Base-by-base conservation (phyloP, 2,888 invertebrate species). In the Acleris literana region DNA sequence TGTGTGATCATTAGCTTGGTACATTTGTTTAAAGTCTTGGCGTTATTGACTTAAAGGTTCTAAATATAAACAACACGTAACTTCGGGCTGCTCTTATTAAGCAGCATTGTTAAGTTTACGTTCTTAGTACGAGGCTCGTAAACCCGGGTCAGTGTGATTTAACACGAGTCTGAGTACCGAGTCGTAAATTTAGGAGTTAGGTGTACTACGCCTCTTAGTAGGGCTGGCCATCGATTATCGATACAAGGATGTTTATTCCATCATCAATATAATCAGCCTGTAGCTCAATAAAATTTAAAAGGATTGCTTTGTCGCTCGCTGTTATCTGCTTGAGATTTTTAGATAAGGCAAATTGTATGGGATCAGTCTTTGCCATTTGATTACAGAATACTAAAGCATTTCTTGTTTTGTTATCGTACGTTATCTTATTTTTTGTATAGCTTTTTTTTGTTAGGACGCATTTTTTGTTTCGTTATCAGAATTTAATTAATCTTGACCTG, bases 151-250 rank as follows among this genome's bases (percentile, higher is more conserved):
- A 66, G 62, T 56, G 29, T 56, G 66, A 66, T 66, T 66, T 66
- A 62, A 46, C 57, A 33, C 53, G 56, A 29, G 60, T 60, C 65
- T 56, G 56, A 61, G 56, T 49, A 53, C 66, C 20, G 48, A 46
- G 44, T 66, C 66, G 66, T 66, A 66, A 66, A 66, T 66, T 66
- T 57, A 64, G 59, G 62, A 66, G 66, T 66, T 66, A 57, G 57
- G 52, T 61, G 61, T 55, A 52, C 57, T 65, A 55, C 56, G 61
- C 65, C 61, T 56, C 48, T 33, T 39, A 33, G 33, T 66, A 54
- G 18, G 55, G 29, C 3, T 62, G 13, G 22, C 16, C 18, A 13
- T 44, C 13, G n/a, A 53, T 1, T 53, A 48, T 64, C 64, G 64
- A 54, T 49, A 29, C 5, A 17, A 46, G n/a, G 39, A 4, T 39